Base-by-base conservation (phyloP, 2,888 invertebrate genomes). In the Stramonita haemastoma region DNA sequence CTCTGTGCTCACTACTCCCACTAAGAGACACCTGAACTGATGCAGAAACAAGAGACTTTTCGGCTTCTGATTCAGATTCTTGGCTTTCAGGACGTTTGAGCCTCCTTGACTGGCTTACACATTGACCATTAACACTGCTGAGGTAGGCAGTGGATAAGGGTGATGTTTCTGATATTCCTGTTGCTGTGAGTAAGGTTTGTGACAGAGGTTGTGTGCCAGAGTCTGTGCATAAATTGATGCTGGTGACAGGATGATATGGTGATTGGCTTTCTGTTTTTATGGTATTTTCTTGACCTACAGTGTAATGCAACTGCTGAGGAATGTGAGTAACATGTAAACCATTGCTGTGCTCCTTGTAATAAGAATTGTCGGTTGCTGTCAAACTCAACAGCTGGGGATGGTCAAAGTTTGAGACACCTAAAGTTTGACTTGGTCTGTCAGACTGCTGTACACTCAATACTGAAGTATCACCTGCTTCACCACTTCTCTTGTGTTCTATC, bases 41-140 rank as follows among this genome's bases (percentile, higher is more conserved):
- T 0, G 85, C 89, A 22, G 89, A 84, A 13, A 85, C 73, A 11
- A 57, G 60, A 17, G 88, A 88, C 66, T 66, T 89, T n/a, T 84
- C 73, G 4, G 73, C 36, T 70, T 87, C 87, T 36, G 87, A 73
- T n/a, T 73, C 73, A 11, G 73, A 73, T 57, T 57, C 85, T 29
- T 32, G 17, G 29, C 36, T 85, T 85, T n/a, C 29, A 0, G 22
- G 46, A 1, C 19, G 81, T 46, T 36, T 46, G 11, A 26, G 11
- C 81, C 29, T 26, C 29, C 26, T 46, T 13, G 46, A 46, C 26
- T 36, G 81, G 19, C 22, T 11, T 46, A 46, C 19, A 46, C 8
- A 46, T 22, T 36, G 81, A 6, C 81, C 46, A 17, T 15, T 46
- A 46, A 83, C 15, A 26, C 81, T 83, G 81, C 81, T 83, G 36